Base-by-base conservation (phyloP, 2,113 vertebrate genomes). In the Mixornis gularis region DNA sequence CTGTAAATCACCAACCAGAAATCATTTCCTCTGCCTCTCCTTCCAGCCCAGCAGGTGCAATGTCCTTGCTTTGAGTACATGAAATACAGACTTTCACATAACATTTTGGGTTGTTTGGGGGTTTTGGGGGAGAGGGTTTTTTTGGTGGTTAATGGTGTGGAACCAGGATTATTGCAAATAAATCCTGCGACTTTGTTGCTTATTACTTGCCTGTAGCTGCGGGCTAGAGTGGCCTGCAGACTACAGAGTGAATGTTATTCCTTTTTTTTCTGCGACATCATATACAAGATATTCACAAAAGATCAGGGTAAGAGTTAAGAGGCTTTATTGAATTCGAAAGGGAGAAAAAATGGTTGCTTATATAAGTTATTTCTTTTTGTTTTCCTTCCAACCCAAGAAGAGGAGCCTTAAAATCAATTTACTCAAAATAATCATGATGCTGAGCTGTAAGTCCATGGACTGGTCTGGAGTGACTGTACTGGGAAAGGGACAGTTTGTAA, bases 301-400 rank as follows among this genome's bases (percentile, higher is more conserved):
- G 6, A 20, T 14, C 10, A 29, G 79, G 26, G 18, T 38, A 49
- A 41, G 16, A n/a, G 11, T 59, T 48, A 59, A 52, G 20, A 21
- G 63, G 30, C 1, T 59, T 66, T 51, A 52, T 36, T 38, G 24
- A 25, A 71, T 74, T 62, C 71, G 26, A 90, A 92, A 71, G 22
- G 38, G 14, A 49, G 17, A 3, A 32, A 15, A 21, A 22, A 22
- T 9, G 0, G 1, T 27, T 53, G 22, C 3, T n/a, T 72, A 6
- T 17, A 0, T 40, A 3, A 60, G 9, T 21, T 79, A 1, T 0
- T 65, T 78, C 2, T 55, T 53, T 58, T 40, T 69, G 4, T 46
- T 82, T 90, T 40, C 27, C 9, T 78, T 70, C 9, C 7, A 6
- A 38, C 1, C 5, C 2, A 26, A 46, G 27, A 55, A 73, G 4